Evolutionary conservation across 2,113 vertebrate genomes (phyloP).

Genomic region (Podocnemis expansa): DNA sequence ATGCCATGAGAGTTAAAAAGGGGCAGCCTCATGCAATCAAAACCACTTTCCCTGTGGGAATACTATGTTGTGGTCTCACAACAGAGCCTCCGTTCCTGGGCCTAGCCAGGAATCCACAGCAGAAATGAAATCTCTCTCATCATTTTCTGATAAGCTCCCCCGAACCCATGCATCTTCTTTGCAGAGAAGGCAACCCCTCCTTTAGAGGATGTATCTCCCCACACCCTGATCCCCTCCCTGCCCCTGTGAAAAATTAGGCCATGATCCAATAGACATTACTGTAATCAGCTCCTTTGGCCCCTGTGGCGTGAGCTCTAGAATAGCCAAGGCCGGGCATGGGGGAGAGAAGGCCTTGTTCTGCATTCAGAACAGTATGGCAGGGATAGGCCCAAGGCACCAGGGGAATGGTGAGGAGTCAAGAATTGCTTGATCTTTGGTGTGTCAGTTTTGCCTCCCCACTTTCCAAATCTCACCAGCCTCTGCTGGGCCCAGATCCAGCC

Average conservation of each 20-base stretch:
- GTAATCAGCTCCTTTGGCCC: not conserved
- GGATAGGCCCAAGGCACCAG: not conserved
- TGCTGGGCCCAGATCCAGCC: not conserved
- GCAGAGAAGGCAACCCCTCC: not conserved
- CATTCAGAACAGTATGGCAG: not conserved
- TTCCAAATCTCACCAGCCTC: not conserved
- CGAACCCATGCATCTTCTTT: not conserved
- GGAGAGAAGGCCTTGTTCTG: not conserved
- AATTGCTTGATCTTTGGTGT: not conserved
- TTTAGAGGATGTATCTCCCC: not conserved
- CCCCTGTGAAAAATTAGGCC: not conserved
- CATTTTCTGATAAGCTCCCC: not conserved
- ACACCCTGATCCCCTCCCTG: not conserved
- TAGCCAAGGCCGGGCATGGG: not conserved
- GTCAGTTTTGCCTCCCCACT: not conserved
- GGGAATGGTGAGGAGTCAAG: not conserved
- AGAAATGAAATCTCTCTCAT: not conserved
- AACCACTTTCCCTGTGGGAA: not conserved
- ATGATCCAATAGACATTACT: not conserved
- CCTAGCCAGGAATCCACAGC: not conserved
- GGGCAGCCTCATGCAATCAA: not conserved
- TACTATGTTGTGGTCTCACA: not conserved
- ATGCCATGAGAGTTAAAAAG: not conserved
- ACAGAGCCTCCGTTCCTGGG: not conserved
- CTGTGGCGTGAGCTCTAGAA: not conserved